These are phyloP conservation scores for Atrichornis clamosus DNA, from an alignment of 2,113 vertebrate genomes.

Conservation along the genomic window DNA sequence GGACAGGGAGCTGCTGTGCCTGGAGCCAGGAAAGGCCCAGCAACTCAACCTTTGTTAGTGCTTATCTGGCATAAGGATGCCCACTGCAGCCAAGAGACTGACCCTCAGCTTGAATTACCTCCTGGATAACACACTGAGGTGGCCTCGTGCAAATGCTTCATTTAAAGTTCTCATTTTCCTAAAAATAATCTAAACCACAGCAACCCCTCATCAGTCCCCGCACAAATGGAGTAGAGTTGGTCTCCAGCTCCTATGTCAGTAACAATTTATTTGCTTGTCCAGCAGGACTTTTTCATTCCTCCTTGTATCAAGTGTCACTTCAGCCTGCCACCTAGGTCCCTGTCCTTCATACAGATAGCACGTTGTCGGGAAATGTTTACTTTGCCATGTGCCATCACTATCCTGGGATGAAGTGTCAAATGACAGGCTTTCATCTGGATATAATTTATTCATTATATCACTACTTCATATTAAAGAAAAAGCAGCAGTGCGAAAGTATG, in stretches of 20 bases:
- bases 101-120: not conserved
- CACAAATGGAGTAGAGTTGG: not conserved
- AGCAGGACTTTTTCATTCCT: not conserved
- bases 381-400: not conserved
- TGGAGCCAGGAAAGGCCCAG: not conserved
- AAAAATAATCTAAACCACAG: not conserved
- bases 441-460: slow-evolving; percentile 72
- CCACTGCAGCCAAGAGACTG: not conserved
- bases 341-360: not conserved
- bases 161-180: not conserved
- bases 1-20: not conserved
- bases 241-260: not conserved
- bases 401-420: slow-evolving; percentile 41
- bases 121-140: not conserved
- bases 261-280: not conserved
- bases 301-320: not conserved
- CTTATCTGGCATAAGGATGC: not conserved
- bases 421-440: slow-evolving; percentile 70
- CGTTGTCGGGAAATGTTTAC: not conserved
- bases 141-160: not conserved
- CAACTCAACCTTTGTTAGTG: not conserved
- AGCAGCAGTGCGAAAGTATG: slow-evolving; percentile 60
- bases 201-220: not conserved
- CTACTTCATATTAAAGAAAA: slow-evolving; percentile 65
- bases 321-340: not conserved